Evolutionary conservation across 1,140 invertebrate genomes (phyloP).

Genomic region (Euwallacea similis): DNA sequence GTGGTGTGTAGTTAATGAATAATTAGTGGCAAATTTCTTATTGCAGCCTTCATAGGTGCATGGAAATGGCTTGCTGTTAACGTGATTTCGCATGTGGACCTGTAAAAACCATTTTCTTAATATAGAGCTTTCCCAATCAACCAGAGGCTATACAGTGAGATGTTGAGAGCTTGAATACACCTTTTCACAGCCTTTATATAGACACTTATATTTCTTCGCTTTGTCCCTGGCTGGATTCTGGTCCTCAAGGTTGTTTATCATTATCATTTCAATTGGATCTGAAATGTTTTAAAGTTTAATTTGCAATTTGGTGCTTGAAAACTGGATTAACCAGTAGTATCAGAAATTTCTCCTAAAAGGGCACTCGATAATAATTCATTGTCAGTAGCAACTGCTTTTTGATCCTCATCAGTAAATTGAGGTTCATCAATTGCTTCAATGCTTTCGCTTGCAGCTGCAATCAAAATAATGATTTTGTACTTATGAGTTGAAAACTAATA

Average conservation of each 20-base stretch:
- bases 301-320: background rate
- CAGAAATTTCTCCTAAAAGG: background rate
- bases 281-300: background rate
- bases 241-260: slow-evolving; percentile 12
- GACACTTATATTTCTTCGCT: slow-evolving; percentile 50
- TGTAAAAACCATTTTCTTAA: slow-evolving; percentile 48
- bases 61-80: slow-evolving; percentile 64
- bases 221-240: background rate
- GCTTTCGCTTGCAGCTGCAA: background rate
- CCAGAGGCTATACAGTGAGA: slow-evolving; percentile 55
- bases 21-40: slow-evolving; percentile 70
- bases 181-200: slow-evolving; percentile 58
- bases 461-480: background rate
- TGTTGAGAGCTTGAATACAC: slow-evolving; percentile 62
- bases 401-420: too few species aligned
- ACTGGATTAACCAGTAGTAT: background rate
- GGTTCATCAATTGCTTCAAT: background rate
- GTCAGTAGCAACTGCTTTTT: background rate
- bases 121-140: slow-evolving; percentile 25
- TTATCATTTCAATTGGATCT: slow-evolving; percentile 20
- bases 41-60: slow-evolving; percentile 63
- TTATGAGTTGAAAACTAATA: background rate
- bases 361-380: background rate
- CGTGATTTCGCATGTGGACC: slow-evolving; percentile 69
- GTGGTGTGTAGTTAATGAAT: slow-evolving; percentile 64